Evolutionary conservation across 2,797 vertebrate genomes (phyloP), one percentile per base, ranked within the genome.

Genomic region (Neosilurus hyrtlii): DNA sequence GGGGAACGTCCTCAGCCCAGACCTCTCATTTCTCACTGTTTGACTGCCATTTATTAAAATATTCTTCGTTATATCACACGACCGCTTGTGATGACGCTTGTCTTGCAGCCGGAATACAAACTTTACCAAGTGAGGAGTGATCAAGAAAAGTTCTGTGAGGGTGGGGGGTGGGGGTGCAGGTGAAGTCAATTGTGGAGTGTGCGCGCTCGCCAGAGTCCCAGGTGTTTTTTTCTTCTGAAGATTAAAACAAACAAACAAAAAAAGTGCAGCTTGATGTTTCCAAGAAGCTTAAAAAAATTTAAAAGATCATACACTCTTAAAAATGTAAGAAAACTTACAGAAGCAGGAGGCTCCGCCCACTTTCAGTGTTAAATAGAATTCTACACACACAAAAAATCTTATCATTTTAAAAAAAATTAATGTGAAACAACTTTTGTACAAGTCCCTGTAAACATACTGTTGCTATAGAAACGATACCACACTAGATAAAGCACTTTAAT

Each of bases 1-100:
- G 14, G 72, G 84, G 84, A 95, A 72, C 22, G 11, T 24, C 66
- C 56, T 67, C 51, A 1, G 24, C 79, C 51, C 85, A 76, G 68
- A 74, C 52, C 49, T 83, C 54, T 85, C 72, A 78, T 85, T 83
- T 79, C 77, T 75, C 85, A 63, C 52, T 86, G 56, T 79, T 79
- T 83, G 57, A 56, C 43, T n/a, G 65, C 62, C 75, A 52, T 83
- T 73, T 80, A 35, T 67, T 77, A 20, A 65, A 80, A 84, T 80
- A 56, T 30, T 52, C 35, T 15, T 65, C 30, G 22, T 57, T 54
- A 24, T 24, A 67, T 72, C 26, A 43, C 43, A 43, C 8, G 37
- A 49, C 59, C 30, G 26, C 22, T 16, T 54, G 57, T 15, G 18
- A 30, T 30, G 26, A 66, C 30, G 30, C 30, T 30, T 52, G 16